These are phyloP conservation scores for Liparis tanakae DNA, from an alignment of 2,797 vertebrate species.

Conservation along the genomic window DNA sequence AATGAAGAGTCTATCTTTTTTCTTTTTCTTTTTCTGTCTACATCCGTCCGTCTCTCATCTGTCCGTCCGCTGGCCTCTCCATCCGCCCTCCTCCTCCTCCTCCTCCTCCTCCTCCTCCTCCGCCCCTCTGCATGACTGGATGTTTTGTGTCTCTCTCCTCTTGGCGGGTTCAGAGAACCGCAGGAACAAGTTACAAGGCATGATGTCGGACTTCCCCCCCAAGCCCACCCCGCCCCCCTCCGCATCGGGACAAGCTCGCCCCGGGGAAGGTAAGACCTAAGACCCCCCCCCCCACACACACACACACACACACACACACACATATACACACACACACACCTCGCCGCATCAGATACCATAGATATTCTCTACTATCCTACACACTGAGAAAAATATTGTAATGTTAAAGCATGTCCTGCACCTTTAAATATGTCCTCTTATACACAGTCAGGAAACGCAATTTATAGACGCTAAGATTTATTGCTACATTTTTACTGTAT, in stretches of 20 bases:
- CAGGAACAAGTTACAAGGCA: conserved; percentile 90
- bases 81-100: conserved; percentile 30
- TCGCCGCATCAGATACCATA: not conserved
- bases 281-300: not conserved
- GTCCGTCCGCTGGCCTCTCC: conserved; percentile 50
- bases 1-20: conserved; percentile 37
- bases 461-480: conserved; percentile 18
- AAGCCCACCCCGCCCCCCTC: conserved; percentile 85
- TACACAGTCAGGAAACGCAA: conserved; percentile 27
- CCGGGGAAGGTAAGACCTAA: conserved; percentile 87
- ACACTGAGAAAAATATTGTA: not conserved
- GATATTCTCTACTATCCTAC: conserved; percentile 7
- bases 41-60: conserved; percentile 43
- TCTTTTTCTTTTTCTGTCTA: conserved; percentile 19
- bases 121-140: conserved; percentile 72
- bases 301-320: not conserved
- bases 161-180: conserved; percentile 85
- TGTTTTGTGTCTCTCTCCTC: conserved; percentile 77
- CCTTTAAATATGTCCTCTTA: conserved; percentile 41
- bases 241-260: conserved; percentile 83
- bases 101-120: conserved; percentile 9
- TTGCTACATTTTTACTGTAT: conserved; percentile 21
- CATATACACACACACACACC: too few relatives aligned
- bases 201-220: conserved; percentile 89
- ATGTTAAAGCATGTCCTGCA: conserved; percentile 36